Base-by-base conservation (phyloP, 2,888 invertebrate genomes). In the Platerodrilus igneus region DNA sequence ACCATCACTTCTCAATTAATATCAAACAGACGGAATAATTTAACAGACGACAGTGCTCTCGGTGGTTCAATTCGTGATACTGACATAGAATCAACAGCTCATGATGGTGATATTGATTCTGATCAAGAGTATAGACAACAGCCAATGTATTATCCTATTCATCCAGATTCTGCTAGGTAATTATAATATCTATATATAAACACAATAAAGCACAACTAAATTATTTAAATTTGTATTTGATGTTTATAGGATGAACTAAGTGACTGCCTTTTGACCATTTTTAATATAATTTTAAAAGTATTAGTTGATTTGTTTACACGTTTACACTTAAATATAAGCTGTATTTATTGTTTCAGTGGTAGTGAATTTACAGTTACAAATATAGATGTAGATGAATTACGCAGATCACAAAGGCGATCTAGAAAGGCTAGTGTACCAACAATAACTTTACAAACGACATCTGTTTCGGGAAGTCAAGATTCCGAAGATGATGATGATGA, bases 311-410 rank as follows among this genome's bases (percentile, higher is more conserved):
- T 20, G 7, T 20, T n/a, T n/a, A n/a, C n/a, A n/a, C n/a, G n/a
- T n/a, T n/a, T n/a, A n/a, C n/a, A n/a, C n/a, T n/a, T n/a, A n/a
- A n/a, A n/a, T n/a, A n/a, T n/a, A n/a, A n/a, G n/a, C n/a, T n/a
- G n/a, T n/a, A n/a, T 35, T 20, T 48, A 36, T 40, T 40, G 46
- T 34, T 33, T 23, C 39, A 67, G 66, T 42, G 69, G 57, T 56
- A 86, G 85, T 41, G 87, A 88, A 58, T 91, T 87, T 61, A 86
- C 86, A 58, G 87, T 91, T 22, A 89, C 86, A 60, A 89, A 89
- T 36, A 88, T 90, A 79, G 88, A 90, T 59, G 86, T 82, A 1
- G 86, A 87, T 20, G 89, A 89, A 59, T 67, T 90, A 40, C 73
- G 89, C 1, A 83, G 83, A 66, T 87, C 85, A 0, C 76, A 83